Conservation (phyloP, 2,888 invertebrate genomes). For the Sphaerophoria rueppellii region DNA sequence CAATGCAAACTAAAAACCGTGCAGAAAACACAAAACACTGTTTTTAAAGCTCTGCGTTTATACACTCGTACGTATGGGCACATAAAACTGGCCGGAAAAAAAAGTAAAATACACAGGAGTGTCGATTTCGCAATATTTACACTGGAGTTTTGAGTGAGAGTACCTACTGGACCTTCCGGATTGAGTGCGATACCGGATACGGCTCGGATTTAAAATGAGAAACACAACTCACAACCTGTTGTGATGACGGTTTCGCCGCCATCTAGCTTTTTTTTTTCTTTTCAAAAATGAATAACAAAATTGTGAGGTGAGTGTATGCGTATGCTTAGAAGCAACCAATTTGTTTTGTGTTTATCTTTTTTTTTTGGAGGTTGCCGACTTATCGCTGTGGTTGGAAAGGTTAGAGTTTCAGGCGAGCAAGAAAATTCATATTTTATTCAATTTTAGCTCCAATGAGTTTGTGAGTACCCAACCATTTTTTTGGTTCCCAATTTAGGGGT, state of each 20-base stretch:
- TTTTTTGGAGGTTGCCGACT: constrained; percentile 23
- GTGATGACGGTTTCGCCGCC: background rate
- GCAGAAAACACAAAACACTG: constrained; percentile 10
- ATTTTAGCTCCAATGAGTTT: constrained; percentile 26
- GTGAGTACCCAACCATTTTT: background rate
- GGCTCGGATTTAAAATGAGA: background rate
- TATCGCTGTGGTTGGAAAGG: background rate
- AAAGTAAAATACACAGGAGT: constrained; percentile 26
- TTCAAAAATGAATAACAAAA: constrained; percentile 5
- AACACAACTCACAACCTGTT: background rate
- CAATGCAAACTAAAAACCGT: constrained; percentile 33
- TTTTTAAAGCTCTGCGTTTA: constrained; percentile 10
- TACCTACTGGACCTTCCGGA: background rate
- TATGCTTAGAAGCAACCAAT: constrained; percentile 61
- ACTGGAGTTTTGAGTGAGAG: constrained; percentile 32
- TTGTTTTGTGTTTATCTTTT: constrained; percentile 53
- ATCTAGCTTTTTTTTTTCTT: background rate
- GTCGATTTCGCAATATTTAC: constrained; percentile 15
- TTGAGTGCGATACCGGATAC: background rate
- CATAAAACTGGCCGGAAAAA: constrained; percentile 30
- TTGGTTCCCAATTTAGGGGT: background rate
- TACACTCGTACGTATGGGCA: constrained; percentile 29
- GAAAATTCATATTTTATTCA: constrained; percentile 59
- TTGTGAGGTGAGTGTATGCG: constrained; percentile 30
- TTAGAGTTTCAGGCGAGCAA: background rate